Conservation (phyloP, 1,140 invertebrate genomes). For the Drosophila trapezifrons region DNA sequence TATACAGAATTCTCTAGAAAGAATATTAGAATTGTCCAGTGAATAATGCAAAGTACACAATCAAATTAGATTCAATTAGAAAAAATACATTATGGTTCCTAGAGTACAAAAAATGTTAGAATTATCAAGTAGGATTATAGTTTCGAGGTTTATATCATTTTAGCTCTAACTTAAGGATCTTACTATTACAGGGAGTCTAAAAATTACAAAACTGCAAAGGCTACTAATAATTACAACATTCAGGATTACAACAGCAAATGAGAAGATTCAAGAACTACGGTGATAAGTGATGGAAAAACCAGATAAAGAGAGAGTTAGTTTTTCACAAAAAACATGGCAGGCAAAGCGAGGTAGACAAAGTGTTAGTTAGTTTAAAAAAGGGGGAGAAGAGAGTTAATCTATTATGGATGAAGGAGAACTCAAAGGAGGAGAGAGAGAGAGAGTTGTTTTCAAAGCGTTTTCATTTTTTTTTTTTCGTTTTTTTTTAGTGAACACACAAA, state of each 20-base stretch:
- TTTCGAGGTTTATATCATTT: not conserved
- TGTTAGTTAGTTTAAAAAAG: slow-evolving; percentile 27
- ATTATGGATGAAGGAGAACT: slow-evolving; percentile 52
- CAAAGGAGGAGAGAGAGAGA: slow-evolving; percentile 35
- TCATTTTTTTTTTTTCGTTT: slow-evolving; percentile 34
- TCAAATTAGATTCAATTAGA: not conserved
- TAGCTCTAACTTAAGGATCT: slow-evolving; percentile 29
- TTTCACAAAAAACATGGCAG: slow-evolving; percentile 24
- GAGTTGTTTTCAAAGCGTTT: slow-evolving; percentile 44
- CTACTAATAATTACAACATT: slow-evolving; percentile 45
- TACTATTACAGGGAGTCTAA: not conserved
- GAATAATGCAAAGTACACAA: not conserved
- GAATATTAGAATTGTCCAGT: not conserved
- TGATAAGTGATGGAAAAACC: slow-evolving; percentile 25
- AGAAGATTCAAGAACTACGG: slow-evolving; percentile 15
- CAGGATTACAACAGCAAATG: slow-evolving; percentile 59
- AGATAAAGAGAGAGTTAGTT: slow-evolving; percentile 3
- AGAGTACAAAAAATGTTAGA: not conserved
- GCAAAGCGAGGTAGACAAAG: slow-evolving; percentile 23
- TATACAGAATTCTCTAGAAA: not conserved
- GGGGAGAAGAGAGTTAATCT: slow-evolving; percentile 24
- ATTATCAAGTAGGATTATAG: not conserved
- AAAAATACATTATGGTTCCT: not conserved
- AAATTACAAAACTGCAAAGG: slow-evolving; percentile 9
- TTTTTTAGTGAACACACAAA: slow-evolving; percentile 83